phyloP scores from a whole-genome alignment of 2,113 vertebrate species.

The Leptosomus discolor region DNA sequence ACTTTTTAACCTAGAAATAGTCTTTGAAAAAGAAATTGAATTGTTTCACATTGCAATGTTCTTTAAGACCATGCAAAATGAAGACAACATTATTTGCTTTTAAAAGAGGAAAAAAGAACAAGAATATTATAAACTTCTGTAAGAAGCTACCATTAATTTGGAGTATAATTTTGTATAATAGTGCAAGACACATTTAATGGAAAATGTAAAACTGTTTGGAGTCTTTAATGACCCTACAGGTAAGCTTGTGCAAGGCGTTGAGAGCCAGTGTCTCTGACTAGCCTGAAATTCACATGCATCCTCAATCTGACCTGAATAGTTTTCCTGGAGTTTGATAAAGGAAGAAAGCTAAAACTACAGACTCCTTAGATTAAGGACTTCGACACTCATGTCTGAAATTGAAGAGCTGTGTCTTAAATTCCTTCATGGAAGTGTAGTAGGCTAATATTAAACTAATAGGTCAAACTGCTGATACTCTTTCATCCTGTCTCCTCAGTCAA shows the following conservation, averaged over 20 bases:
- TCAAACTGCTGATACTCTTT: background rate
- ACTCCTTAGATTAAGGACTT: background rate
- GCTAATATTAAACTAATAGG: background rate
- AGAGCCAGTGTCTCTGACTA: background rate
- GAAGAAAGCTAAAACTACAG: background rate
- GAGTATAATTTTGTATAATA: background rate
- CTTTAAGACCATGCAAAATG: background rate
- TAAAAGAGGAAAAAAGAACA: background rate
- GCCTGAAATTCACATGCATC: background rate
- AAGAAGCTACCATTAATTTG: background rate
- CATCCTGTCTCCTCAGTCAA: background rate
- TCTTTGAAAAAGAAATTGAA: constrained; percentile 49
- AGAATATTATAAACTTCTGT: background rate
- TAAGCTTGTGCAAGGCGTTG: background rate
- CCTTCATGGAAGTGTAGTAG: background rate
- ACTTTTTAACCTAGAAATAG: constrained; percentile 12
- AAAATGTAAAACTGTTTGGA: background rate
- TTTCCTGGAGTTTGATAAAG: background rate
- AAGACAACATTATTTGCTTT: background rate
- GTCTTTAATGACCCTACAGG: background rate
- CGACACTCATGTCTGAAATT: background rate
- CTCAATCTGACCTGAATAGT: background rate
- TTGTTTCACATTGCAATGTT: background rate
- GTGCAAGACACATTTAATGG: background rate
- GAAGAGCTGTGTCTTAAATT: background rate